Percentiles rank a stretch among this genome's conserved stretches.
Evolutionary conservation across 2,888 invertebrate genomes (phyloP).

Genomic region (Drosophila kambysellisi): DNA sequence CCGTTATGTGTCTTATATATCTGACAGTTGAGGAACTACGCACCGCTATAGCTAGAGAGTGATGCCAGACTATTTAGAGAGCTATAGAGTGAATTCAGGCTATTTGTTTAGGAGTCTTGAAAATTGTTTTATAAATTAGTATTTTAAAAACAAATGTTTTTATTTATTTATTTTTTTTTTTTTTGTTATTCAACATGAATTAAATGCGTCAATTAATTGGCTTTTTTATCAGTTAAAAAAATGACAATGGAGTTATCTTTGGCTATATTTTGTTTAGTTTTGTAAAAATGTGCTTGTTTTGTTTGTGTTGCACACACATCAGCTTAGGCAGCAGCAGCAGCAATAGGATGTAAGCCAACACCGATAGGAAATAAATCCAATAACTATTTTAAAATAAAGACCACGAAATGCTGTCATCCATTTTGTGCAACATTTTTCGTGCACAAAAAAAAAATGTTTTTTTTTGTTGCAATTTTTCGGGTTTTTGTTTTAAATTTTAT

Average conservation of each 20-base stretch:
- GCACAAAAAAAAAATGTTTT: slow-evolving; percentile 39
- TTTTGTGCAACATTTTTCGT: slow-evolving; percentile 44
- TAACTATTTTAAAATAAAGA: slow-evolving; percentile 61
- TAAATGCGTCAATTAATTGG: neutral
- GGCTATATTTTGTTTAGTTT: neutral
- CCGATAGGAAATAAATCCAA: slow-evolving; percentile 46
- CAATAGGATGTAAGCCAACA: slow-evolving; percentile 14
- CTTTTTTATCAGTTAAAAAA: neutral
- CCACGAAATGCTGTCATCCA: slow-evolving; percentile 59
- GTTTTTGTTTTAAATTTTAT: slow-evolving; percentile 12
- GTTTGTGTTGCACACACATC: slow-evolving; percentile 52
- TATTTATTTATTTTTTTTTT: neutral
- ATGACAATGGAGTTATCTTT: neutral
- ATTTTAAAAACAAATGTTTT: no score
- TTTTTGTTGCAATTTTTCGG: slow-evolving; percentile 42
- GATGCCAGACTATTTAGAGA: no score
- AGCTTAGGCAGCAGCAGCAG: slow-evolving; percentile 33
- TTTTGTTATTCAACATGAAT: neutral
- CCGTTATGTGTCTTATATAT: neutral
- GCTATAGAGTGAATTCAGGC: no score
- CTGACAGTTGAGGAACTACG: neutral
- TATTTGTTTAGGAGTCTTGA: neutral
- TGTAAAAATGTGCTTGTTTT: slow-evolving; percentile 24
- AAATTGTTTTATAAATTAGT: neutral
- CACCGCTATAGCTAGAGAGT: no score